Evolutionary conservation across 1,140 invertebrate genomes (phyloP).

Genomic region (Metopolophium dirhodum): DNA sequence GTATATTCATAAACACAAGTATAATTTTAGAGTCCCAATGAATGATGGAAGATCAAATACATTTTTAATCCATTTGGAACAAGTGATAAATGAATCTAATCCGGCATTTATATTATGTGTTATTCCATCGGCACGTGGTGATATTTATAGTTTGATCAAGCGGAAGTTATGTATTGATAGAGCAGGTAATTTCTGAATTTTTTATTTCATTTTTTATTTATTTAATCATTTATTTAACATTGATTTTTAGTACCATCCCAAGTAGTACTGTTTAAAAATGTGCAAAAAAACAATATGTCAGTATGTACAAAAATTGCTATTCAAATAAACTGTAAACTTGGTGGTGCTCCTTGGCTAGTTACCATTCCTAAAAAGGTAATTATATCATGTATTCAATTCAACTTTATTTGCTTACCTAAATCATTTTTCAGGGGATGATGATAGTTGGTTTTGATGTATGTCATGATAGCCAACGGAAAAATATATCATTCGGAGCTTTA

Average conservation of each 20-base stretch:
- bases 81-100: constrained; percentile 65
- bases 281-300: constrained; percentile 70
- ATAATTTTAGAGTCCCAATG: constrained; percentile 39
- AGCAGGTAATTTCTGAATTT: constrained; percentile 59
- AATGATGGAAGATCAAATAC: constrained; percentile 60
- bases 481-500: constrained; percentile 74
- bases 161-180: constrained; percentile 82
- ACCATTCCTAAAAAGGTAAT: constrained; percentile 69
- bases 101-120: constrained; percentile 73
- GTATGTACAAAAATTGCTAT: constrained; percentile 86
- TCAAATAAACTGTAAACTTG: constrained; percentile 88
- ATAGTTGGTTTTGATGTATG: constrained; percentile 87
- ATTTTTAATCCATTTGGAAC: constrained; percentile 67
- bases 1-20: too few species aligned
- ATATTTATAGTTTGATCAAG: constrained; percentile 83
- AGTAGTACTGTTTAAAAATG: constrained; percentile 71
- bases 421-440: constrained; percentile 70
- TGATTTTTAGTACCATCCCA: constrained; percentile 71
- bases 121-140: constrained; percentile 72
- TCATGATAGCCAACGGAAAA: constrained; percentile 73
- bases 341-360: constrained; percentile 83
- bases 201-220: neutral
- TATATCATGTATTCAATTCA: too few species aligned
- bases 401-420: neutral
- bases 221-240: neutral